Conservation (phyloP, 2,888 invertebrate species). For the Rhabditoides inermis region DNA sequence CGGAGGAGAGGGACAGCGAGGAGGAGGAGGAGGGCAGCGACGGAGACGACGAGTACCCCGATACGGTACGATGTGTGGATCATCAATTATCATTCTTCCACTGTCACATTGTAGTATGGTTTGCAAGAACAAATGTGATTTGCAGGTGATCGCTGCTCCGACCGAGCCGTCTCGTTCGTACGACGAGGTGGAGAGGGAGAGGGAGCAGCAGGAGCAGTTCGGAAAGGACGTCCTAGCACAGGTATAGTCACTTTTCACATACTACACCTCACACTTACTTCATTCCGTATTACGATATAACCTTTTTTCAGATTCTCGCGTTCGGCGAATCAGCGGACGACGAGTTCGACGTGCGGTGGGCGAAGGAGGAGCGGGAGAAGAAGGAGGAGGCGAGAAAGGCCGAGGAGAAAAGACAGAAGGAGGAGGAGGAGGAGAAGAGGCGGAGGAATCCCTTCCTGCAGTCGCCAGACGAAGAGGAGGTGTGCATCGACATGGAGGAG, state of each 20-base stretch:
- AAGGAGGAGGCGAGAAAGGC: constrained; percentile 9
- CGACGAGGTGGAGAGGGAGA: constrained; percentile 40
- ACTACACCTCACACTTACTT: constrained; percentile 7
- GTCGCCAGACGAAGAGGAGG: constrained; percentile 40
- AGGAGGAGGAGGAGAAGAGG: neutral
- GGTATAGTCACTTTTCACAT: constrained; percentile 9
- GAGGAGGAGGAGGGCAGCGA: constrained; percentile 33
- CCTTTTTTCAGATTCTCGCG: constrained; percentile 33
- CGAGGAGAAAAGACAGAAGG: no score
- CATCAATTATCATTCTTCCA: no score
- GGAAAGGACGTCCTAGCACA: constrained; percentile 42
- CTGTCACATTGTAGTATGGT: neutral
- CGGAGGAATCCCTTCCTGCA: constrained; percentile 42
- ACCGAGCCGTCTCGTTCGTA: constrained; percentile 34
- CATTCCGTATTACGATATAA: neutral
- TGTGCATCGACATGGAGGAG: constrained; percentile 36
- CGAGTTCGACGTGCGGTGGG: constrained; percentile 51
- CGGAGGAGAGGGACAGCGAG: constrained; percentile 27
- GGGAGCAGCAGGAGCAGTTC: constrained; percentile 32
- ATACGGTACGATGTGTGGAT: constrained; percentile 19
- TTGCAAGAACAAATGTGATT: neutral
- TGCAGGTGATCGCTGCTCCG: constrained; percentile 44
- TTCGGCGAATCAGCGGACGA: constrained; percentile 51
- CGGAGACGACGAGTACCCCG: constrained; percentile 51
- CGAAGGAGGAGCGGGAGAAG: constrained; percentile 10